These are phyloP conservation scores for Taxidea taxus DNA, from an alignment of 2,113 vertebrate species.

Conservation along the genomic window DNA sequence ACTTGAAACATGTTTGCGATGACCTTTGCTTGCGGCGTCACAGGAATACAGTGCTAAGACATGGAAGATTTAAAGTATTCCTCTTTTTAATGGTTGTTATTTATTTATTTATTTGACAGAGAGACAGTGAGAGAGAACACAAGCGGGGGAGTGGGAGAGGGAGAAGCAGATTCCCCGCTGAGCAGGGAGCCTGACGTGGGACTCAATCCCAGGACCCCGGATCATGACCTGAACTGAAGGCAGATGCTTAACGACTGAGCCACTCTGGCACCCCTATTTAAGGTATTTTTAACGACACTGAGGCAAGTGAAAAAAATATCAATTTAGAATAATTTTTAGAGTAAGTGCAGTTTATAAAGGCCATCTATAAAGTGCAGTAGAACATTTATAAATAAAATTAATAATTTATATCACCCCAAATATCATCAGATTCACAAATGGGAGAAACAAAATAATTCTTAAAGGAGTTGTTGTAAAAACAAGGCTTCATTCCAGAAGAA, in stretches of 20 bases:
- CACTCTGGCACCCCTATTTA: too few species aligned
- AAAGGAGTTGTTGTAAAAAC: neutral
- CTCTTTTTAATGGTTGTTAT: too few species aligned
- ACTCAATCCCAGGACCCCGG: too few species aligned
- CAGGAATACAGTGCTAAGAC: neutral
- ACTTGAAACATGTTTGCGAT: slow-evolving; percentile 40
- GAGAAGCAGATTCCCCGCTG: too few species aligned
- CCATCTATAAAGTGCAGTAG: neutral
- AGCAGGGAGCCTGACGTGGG: too few species aligned
- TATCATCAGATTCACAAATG: slow-evolving; percentile 7
- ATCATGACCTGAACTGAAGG: too few species aligned
- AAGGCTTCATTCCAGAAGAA: neutral
- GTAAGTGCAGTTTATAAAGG: slow-evolving; percentile 6
- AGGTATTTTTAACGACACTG: neutral
- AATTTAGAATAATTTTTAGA: slow-evolving; percentile 25
- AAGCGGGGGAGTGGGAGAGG: too few species aligned
- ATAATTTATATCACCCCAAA: neutral
- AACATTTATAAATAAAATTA: slow-evolving; percentile 25
- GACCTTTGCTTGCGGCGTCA: neutral
- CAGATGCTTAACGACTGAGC: too few species aligned
- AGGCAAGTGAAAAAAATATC: neutral
- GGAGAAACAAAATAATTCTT: neutral
- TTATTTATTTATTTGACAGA: too few species aligned
- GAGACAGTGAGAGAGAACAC: too few species aligned
- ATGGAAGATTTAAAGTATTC: neutral